phyloP scores from a whole-genome alignment of 2,888 invertebrate species.

The Pandemis corylana region DNA sequence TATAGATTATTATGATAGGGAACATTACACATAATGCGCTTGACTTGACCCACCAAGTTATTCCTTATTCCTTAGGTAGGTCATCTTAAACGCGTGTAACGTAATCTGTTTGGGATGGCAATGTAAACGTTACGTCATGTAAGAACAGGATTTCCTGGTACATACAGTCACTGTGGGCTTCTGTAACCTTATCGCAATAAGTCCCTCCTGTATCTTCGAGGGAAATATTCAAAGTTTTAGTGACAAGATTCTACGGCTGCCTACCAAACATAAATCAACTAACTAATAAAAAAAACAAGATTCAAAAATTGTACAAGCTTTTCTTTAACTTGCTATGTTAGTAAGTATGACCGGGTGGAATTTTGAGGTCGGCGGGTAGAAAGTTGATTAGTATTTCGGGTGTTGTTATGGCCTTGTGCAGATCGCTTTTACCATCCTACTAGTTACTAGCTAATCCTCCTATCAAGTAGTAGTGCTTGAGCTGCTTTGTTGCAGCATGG shows the following conservation, averaged over 20 bases:
- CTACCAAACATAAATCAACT: background rate
- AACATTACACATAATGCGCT: background rate
- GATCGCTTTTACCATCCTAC: too few species aligned
- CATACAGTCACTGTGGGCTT: constrained; percentile 5
- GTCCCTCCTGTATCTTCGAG: background rate
- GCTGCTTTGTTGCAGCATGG: too few species aligned
- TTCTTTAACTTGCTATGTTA: too few species aligned
- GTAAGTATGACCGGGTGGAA: too few species aligned
- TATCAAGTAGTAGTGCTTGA: too few species aligned
- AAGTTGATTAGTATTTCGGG: too few species aligned
- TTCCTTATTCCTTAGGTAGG: background rate
- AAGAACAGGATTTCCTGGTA: constrained; percentile 10
- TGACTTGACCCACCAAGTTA: constrained; percentile 12
- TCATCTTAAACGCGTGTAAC: constrained; percentile 26
- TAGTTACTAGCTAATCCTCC: too few species aligned
- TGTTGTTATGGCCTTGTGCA: too few species aligned
- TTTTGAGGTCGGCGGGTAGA: too few species aligned
- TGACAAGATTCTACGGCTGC: background rate
- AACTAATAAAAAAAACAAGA: too few species aligned
- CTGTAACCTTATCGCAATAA: background rate
- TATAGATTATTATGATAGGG: too few species aligned
- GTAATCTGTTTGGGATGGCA: constrained; percentile 19
- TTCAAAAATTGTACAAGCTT: too few species aligned
- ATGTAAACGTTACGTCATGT: constrained; percentile 13
- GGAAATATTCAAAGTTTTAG: background rate